These are phyloP conservation scores for Cryptus armator DNA, from an alignment of 2,888 invertebrate species.

Conservation along the genomic window DNA sequence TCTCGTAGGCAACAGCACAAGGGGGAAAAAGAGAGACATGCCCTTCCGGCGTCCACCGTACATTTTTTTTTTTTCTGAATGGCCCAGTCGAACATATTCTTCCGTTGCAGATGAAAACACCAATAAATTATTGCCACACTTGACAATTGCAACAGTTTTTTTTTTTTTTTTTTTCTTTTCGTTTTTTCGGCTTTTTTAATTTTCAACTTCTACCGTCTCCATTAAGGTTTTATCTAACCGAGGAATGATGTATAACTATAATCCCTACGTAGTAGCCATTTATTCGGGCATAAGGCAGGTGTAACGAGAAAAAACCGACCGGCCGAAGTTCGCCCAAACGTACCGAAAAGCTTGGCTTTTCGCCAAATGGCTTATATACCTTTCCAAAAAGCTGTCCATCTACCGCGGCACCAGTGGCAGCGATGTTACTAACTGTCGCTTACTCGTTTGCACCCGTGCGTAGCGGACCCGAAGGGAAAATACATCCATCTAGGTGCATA, in stretches of 20 bases:
- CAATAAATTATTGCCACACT: constrained; percentile 66
- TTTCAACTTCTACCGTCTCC: constrained; percentile 35
- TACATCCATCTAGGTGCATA: constrained; percentile 1
- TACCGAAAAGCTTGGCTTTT: constrained; percentile 75
- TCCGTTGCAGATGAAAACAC: constrained; percentile 55
- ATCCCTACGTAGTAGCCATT: neutral
- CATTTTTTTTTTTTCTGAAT: constrained; percentile 30
- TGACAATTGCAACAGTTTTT: constrained; percentile 53
- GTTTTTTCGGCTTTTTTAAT: neutral
- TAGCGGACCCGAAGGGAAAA: neutral
- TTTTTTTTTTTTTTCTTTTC: constrained; percentile 19
- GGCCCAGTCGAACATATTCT: constrained; percentile 56
- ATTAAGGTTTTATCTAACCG: constrained; percentile 6
- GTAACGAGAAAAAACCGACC: constrained; percentile 52
- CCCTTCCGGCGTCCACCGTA: constrained; percentile 44
- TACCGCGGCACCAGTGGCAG: constrained; percentile 42
- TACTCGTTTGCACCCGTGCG: constrained; percentile 31
- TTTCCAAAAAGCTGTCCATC: constrained; percentile 65
- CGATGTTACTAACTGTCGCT: constrained; percentile 5
- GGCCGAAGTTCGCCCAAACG: constrained; percentile 60
- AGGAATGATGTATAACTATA: neutral
- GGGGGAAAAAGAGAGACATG: constrained; percentile 38
- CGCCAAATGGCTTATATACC: constrained; percentile 78
- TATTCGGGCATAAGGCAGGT: neutral
- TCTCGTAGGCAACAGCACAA: neutral